Evolutionary conservation across 2,888 invertebrate species (phyloP), one percentile per base, ranked within the genome.

Genomic region (Microctonus hyperodae): DNA sequence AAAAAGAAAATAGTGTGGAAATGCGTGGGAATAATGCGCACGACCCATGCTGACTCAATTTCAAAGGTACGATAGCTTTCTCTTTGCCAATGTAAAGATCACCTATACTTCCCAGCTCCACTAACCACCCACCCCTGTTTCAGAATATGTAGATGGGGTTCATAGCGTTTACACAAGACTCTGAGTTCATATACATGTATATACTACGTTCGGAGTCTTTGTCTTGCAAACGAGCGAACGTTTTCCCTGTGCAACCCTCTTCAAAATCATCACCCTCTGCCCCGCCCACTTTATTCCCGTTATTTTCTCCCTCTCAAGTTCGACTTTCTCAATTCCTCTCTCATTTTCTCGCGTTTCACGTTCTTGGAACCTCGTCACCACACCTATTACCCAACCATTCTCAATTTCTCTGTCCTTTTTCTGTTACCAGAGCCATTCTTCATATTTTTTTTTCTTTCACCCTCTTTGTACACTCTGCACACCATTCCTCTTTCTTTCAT

Each of bases 211-310:
- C 72, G 73, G 70, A 74, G 76, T 80, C 80, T 80, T 80, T 78
- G 79, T 80, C 79, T 80, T 80, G 78, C 79, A 79, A 80, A 80
- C 80, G 77, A 79, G 78, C 73, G 75, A 77, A 70, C 76, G 73
- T 76, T 57, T 71, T 70, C 74, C 74, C 73, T 72, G 65, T 61
- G 37, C 44, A 56, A 56, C 62, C 40, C 48, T 33, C 64, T 53
- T 48, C 20, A 56, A 50, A 20, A 22, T 11, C 40, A n/a, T 57
- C 50, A 44, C 11, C 48, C 50, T 53, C 44, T 13, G 20, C 56
- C 50, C 58, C 60, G 11, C 61, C 51, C 37, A 6, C 40, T 53
- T 11, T 16, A 40, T 7, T 5, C 13, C 6, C 44, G 16, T 6
- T 44, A 44, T 44, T 23, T 25, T 23, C 51, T 20, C 25, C 55